Conservation (phyloP, 2,888 invertebrate genomes). For the Sinhomidia bicolor region DNA sequence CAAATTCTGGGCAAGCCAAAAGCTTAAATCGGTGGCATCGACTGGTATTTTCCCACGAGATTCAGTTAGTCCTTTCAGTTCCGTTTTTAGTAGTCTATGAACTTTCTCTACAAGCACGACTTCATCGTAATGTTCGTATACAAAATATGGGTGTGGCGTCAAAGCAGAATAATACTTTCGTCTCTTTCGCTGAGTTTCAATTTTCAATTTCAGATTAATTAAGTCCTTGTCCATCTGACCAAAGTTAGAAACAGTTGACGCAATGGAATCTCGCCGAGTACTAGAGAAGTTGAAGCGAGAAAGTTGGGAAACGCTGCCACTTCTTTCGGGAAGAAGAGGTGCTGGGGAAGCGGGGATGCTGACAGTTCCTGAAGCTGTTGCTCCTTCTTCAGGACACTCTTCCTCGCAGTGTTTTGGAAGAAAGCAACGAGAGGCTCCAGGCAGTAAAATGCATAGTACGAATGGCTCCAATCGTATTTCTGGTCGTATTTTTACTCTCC, state of each 20-base stretch:
- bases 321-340: neutral
- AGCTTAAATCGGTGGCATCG: conserved; percentile 85
- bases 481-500: conserved; percentile 87
- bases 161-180: conserved; percentile 82
- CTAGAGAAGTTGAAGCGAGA: conserved; percentile 14
- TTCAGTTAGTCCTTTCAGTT: conserved; percentile 74
- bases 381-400: neutral
- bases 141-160: conserved; percentile 87
- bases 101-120: conserved; percentile 82
- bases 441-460: conserved; percentile 49
- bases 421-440: conserved; percentile 35
- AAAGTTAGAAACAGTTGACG: conserved; percentile 15
- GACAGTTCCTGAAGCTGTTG: neutral
- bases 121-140: conserved; percentile 86
- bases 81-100: conserved; percentile 71
- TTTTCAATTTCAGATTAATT: conserved; percentile 31
- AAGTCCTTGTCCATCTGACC: conserved; percentile 50
- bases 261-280: conserved; percentile 45
- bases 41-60: conserved; percentile 73
- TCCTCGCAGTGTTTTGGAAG: conserved; percentile 42
- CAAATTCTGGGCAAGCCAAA: conserved; percentile 91
- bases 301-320: neutral
- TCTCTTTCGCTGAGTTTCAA: conserved; percentile 47
- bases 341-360: neutral
- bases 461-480: conserved; percentile 83